Base-by-base conservation (phyloP, 2,888 invertebrate genomes). In the Phlogophora meticulosa region DNA sequence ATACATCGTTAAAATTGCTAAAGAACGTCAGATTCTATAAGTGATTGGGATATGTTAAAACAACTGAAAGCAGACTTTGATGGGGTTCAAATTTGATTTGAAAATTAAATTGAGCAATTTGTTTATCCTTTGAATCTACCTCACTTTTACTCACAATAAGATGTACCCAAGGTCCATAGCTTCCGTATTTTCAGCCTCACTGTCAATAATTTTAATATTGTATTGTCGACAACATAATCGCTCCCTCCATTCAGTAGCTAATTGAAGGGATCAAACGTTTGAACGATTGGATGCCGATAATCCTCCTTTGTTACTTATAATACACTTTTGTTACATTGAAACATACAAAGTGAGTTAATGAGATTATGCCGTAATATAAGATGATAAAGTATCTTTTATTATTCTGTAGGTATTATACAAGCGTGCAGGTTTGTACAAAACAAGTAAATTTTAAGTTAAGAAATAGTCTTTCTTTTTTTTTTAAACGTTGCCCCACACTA, bases 201-300 rank as follows among this genome's bases (percentile, higher is more conserved):
- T 49, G 49, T 46, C 40, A 68, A 70, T 51, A 62, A 57, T 64
- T 63, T 68, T 46, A 56, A 68, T 59, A 67, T 63, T 53, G n/a
- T 49, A 56, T 64, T 71, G 24, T 24, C 58, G 38, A 36, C 20
- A 45, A 62, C 24, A 57, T 59, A 69, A 79, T 73, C 66, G 42
- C 42, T 78, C 13, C 13, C 24, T 46, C 24, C 28, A 48, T 57
- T 64, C 57, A 60, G 24, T n/a, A 55, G 48, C 56, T 73, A 82
- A 82, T 73, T 80, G 71, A 49, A 49, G 51, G 46, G 80, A 81
- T 79, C 76, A 82, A 81, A 67, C 68, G 76, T 66, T 73, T 57
- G 36, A 81, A 42, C 55, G 71, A 74, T 80, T 72, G 45, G 55
- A 61, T 76, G 60, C 46, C 69, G 69, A 82, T 74, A 80, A 80